Conservation (phyloP, 2,113 vertebrate genomes). For the Hucho hucho region DNA sequence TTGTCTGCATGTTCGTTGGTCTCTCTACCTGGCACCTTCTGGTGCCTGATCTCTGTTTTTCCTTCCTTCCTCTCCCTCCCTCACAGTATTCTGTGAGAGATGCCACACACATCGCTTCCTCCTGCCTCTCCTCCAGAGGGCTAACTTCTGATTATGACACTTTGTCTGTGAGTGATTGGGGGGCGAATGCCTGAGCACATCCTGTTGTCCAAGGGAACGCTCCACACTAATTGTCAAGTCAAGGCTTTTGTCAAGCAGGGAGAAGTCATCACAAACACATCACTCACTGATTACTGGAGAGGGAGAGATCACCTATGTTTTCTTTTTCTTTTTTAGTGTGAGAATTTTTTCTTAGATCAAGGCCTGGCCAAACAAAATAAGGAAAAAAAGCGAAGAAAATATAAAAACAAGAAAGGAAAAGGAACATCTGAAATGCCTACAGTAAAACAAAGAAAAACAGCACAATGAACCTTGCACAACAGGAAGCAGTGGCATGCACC, state of each 20-base stretch:
- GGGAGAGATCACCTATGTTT: no score
- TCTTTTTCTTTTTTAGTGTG: background rate
- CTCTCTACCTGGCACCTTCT: background rate
- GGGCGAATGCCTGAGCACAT: slow-evolving; percentile 56
- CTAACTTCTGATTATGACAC: slow-evolving; percentile 68
- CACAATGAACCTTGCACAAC: slow-evolving; percentile 78
- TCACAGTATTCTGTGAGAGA: slow-evolving; percentile 48
- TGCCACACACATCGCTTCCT: slow-evolving; percentile 75
- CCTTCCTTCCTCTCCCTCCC: slow-evolving; percentile 41
- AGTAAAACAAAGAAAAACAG: slow-evolving; percentile 66
- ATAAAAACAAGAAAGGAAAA: slow-evolving; percentile 55
- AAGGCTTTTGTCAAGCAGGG: slow-evolving; percentile 57
- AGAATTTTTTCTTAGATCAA: background rate
- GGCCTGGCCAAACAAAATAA: slow-evolving; percentile 21
- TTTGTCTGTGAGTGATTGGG: slow-evolving; percentile 50
- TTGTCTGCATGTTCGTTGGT: background rate
- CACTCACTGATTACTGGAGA: slow-evolving; percentile 41
- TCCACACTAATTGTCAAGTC: slow-evolving; percentile 57
- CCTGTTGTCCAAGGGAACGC: slow-evolving; percentile 56
- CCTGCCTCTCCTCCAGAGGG: slow-evolving; percentile 6
- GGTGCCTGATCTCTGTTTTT: background rate
- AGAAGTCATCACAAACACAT: slow-evolving; percentile 59
- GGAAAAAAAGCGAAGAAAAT: slow-evolving; percentile 25
- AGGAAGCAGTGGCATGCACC: slow-evolving; percentile 95
- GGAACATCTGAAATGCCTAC: slow-evolving; percentile 71